Base-by-base conservation (phyloP, 2,113 vertebrate species). In the Poeciliopsis occidentalis region DNA sequence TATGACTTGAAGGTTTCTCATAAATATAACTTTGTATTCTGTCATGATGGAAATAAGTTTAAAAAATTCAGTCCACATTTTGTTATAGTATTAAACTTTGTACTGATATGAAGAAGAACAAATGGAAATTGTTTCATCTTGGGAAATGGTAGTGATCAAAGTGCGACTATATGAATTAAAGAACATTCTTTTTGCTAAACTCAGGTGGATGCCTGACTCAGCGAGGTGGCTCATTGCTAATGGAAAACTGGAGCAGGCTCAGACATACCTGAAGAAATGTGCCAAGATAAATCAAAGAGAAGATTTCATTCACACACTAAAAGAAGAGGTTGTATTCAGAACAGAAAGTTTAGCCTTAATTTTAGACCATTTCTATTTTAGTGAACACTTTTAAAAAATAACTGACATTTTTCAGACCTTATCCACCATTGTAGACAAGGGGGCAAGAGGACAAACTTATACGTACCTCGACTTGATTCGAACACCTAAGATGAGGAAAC, bases 181-280 rank as follows among this genome's bases (percentile, higher is more conserved):
- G 30, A 3, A 0, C 1, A 12, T 30, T 3, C 54, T 1, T 31
- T 8, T 7, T 31, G 65, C 64, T 24, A 75, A 61, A 10, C 47
- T 47, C 51, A 98, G 97, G 93, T 98, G 96, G 96, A 88, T 97
- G 71, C 96, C 97, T 29, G 97, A 97, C 85, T 98, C 97, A 0
- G 96, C 96, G 6, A 92, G 96, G 66, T 98, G 97, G 97, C 95
- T 98, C 73, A 95, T 97, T 83, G 95, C 95, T 65, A 97, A 95
- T 1, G 95, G 96, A 71, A 93, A 93, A 44, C 77, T 95, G 57
- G 86, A 93, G 24, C 85, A 94, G 85, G 97, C 97, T 74, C 94
- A 94, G 64, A 83, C 29, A 57, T 95, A 96, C 86, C 87, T 98
- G 84, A 81, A 90, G 24, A 92, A 54, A 80, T 97, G 97, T 89